Conservation (phyloP, 2,888 invertebrate species). For the Idaea biselata region DNA sequence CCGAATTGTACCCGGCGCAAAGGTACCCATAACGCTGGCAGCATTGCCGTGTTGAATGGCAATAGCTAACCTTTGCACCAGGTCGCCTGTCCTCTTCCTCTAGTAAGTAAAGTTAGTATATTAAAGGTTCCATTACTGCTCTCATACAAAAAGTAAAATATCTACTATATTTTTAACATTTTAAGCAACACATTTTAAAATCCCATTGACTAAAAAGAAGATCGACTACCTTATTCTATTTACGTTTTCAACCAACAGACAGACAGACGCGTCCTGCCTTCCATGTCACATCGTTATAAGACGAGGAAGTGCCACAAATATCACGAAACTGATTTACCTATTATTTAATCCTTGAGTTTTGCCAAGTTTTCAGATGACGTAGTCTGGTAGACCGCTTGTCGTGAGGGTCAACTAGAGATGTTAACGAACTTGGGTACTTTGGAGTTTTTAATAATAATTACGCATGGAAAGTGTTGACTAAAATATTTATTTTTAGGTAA, state of each 20-base stretch:
- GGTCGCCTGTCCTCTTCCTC: too few species aligned
- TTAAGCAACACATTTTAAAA: slow-evolving; percentile 2
- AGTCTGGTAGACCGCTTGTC: neutral
- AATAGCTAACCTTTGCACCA: too few species aligned
- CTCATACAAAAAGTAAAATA: too few species aligned
- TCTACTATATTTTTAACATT: neutral
- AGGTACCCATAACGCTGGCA: too few species aligned
- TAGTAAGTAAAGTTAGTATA: too few species aligned
- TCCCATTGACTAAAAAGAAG: slow-evolving; percentile 5
- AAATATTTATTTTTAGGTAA: neutral
- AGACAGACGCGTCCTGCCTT: slow-evolving; percentile 30
- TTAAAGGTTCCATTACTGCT: too few species aligned
- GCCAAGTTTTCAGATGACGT: neutral
- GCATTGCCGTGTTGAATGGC: too few species aligned
- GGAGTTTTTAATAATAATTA: neutral
- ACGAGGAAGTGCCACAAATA: slow-evolving; percentile 23
- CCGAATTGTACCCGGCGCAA: too few species aligned
- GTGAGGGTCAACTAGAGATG: neutral
- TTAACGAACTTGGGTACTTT: neutral
- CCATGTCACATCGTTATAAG: slow-evolving; percentile 34
- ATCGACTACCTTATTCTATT: slow-evolving; percentile 2
- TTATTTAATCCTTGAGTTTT: neutral
- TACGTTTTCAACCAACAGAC: slow-evolving; percentile 5
- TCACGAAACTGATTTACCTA: neutral
- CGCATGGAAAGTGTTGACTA: neutral